These are phyloP conservation scores for Leptinotarsa haldemani DNA, from an alignment of 2,888 invertebrate genomes.

Conservation along the genomic window DNA sequence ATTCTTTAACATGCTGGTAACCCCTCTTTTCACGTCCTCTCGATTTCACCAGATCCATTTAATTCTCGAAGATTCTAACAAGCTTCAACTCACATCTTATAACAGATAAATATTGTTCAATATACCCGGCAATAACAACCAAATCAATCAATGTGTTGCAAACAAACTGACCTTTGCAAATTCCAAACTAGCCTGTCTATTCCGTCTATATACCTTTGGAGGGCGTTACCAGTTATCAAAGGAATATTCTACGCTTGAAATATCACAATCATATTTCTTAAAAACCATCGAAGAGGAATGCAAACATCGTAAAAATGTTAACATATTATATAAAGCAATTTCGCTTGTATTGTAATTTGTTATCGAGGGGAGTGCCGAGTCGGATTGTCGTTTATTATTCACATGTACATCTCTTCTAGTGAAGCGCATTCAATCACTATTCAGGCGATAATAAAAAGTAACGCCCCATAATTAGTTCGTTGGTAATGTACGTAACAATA, in stretches of 20 bases:
- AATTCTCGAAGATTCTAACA: not conserved
- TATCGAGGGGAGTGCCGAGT: slow-evolving; percentile 39
- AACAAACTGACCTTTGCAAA: slow-evolving; percentile 55
- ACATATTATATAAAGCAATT: slow-evolving; percentile 33
- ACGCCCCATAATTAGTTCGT: too few species aligned
- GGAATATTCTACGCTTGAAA: slow-evolving; percentile 38
- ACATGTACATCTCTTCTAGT: slow-evolving; percentile 20
- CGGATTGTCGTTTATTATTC: slow-evolving; percentile 39
- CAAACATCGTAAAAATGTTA: slow-evolving; percentile 35
- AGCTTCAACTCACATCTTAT: not conserved
- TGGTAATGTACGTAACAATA: too few species aligned
- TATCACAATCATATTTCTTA: slow-evolving; percentile 35
- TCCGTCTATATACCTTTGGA: slow-evolving; percentile 37
- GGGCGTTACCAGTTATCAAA: slow-evolving; percentile 54
- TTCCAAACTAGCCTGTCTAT: slow-evolving; percentile 56
- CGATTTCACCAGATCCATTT: too few species aligned
- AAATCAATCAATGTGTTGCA: slow-evolving; percentile 48
- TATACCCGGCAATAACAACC: slow-evolving; percentile 29
- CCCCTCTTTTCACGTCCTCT: too few species aligned
- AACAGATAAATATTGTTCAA: not conserved
- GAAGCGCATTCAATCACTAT: slow-evolving; percentile 6
- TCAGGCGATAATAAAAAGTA: not conserved
- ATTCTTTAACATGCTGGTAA: too few species aligned
- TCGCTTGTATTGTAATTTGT: slow-evolving; percentile 36
- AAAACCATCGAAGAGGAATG: slow-evolving; percentile 34